Evolutionary conservation across 2,113 vertebrate genomes (phyloP).

Genomic region (Hyperoodon ampullatus): DNA sequence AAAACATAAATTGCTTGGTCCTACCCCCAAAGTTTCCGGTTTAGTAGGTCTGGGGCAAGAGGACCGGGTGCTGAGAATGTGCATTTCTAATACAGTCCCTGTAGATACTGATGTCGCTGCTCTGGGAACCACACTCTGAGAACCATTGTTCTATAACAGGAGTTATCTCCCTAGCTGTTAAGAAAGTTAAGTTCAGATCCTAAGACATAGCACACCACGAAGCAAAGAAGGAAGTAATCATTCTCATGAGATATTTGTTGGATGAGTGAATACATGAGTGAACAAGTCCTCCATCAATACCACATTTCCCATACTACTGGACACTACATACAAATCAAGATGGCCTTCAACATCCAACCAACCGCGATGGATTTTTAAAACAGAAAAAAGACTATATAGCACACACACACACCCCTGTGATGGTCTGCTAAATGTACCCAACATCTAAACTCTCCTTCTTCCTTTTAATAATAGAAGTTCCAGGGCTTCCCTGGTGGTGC

Average conservation of each 20-base stretch:
- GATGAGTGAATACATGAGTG: not conserved
- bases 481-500: not conserved
- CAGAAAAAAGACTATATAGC: not conserved
- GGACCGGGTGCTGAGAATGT: not conserved
- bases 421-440: not conserved
- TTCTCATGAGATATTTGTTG: not conserved
- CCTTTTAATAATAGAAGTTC: not conserved
- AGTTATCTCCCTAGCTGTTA: not conserved
- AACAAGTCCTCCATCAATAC: not conserved
- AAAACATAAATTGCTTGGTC: not conserved
- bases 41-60: not conserved
- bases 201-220: not conserved
- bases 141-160: not conserved
- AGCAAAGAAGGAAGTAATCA: not conserved
- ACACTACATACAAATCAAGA: slow-evolving; percentile 2
- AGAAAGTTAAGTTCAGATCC: not conserved
- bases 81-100: not conserved
- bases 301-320: not conserved
- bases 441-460: not conserved
- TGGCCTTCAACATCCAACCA: not conserved
- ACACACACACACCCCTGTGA: not conserved
- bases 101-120: not conserved
- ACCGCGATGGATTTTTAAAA: not conserved
- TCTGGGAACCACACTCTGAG: not conserved
- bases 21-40: not conserved